Evolutionary conservation across 2,888 invertebrate genomes (phyloP).

Genomic region (Ptilodon capucinus): DNA sequence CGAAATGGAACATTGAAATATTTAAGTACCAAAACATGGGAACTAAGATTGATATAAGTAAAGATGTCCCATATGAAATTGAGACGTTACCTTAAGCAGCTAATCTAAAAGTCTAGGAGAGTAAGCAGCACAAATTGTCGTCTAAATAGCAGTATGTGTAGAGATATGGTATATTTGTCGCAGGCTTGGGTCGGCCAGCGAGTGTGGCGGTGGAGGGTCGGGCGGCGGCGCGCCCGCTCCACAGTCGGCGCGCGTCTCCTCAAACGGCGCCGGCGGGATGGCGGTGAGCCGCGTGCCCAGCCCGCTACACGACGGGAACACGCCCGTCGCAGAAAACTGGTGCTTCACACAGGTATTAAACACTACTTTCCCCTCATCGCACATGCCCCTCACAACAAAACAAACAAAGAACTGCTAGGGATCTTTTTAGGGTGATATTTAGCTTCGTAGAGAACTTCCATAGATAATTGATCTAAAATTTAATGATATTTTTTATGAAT

Average conservation of each 20-base stretch:
- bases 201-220: slow-evolving; percentile 78
- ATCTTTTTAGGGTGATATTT: too few relatives aligned
- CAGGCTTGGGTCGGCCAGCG: slow-evolving; percentile 86
- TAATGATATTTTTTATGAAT: too few relatives aligned
- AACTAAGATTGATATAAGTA: too few relatives aligned
- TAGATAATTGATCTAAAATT: too few relatives aligned
- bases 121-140: not conserved
- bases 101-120: not conserved
- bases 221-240: slow-evolving; percentile 81
- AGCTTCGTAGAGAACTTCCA: too few relatives aligned
- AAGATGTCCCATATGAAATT: too few relatives aligned
- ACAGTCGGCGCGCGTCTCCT: slow-evolving; percentile 94
- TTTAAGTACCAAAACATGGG: too few relatives aligned
- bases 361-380: slow-evolving; percentile 11
- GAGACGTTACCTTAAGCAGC: too few relatives aligned
- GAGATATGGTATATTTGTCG: slow-evolving; percentile 43
- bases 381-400: not conserved
- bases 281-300: slow-evolving; percentile 98
- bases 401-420: too few relatives aligned
- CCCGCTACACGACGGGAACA: slow-evolving; percentile 97
- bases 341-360: slow-evolving; percentile 97
- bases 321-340: slow-evolving; percentile 99
- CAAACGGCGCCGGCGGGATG: slow-evolving; percentile 94
- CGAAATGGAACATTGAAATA: too few relatives aligned
- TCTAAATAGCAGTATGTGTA: not conserved